phyloP scores from a whole-genome alignment of 1,140 invertebrate genomes.

The Microplitis demolitor region DNA sequence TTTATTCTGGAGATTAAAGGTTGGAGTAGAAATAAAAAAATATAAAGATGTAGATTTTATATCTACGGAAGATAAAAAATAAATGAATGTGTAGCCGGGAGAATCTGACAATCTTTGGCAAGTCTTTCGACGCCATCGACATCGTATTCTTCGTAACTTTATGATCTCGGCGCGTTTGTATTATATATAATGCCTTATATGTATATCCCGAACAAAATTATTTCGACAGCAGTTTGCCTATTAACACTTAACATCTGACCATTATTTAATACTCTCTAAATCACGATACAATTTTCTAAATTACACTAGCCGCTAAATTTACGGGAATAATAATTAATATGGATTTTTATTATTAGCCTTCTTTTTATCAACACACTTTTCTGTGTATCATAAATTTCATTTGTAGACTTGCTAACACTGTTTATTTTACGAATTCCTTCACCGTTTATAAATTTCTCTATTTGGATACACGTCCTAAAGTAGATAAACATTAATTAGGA shows the following conservation, averaged over 20 bases:
- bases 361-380: not conserved
- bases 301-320: conserved; percentile 1
- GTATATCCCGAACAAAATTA: not conserved
- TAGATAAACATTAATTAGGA: too few relatives aligned
- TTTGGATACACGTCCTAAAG: too few relatives aligned
- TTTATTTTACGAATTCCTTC: not conserved
- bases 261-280: not conserved
- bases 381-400: not conserved
- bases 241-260: conserved; percentile 10
- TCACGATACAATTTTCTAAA: not conserved
- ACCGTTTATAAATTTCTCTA: not conserved
- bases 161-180: conserved; percentile 5
- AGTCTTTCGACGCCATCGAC: conserved; percentile 7
- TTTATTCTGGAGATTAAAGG: too few relatives aligned
- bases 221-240: conserved; percentile 13
- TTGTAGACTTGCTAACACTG: not conserved
- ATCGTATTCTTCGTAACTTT: conserved; percentile 13
- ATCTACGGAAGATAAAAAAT: not conserved
- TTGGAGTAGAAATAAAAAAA: too few relatives aligned
- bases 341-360: not conserved
- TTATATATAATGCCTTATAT: too few relatives aligned
- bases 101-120: not conserved
- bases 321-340: not conserved
- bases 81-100: not conserved
- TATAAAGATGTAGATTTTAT: too few relatives aligned